Evolutionary conservation across 1,140 invertebrate genomes (phyloP).

Genomic region (Ladona fulva): DNA sequence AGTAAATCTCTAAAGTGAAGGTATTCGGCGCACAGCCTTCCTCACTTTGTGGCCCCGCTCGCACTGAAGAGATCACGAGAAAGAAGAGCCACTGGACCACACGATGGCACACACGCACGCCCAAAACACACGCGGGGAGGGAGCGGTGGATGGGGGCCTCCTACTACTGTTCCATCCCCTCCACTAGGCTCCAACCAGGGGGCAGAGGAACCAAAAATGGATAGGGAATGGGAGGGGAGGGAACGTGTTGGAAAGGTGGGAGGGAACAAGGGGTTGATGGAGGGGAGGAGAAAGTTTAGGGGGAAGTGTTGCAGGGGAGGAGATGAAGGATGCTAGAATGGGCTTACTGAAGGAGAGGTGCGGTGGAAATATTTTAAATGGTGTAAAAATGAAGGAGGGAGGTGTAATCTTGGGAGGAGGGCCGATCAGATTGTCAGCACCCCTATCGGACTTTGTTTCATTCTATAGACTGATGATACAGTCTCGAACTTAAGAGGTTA

Average conservation of each 20-base stretch:
- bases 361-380: background rate
- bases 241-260: background rate
- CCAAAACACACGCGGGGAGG: background rate
- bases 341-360: background rate
- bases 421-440: no score
- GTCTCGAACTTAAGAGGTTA: no score
- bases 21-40: background rate
- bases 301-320: background rate
- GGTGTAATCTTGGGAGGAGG: no score
- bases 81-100: background rate
- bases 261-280: background rate
- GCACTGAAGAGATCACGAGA: background rate
- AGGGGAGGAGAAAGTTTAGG: background rate
- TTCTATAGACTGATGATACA: no score
- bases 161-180: background rate
- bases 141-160: background rate
- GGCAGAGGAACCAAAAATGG: conserved; percentile 3
- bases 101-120: background rate
- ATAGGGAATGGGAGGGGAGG: background rate
- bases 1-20: background rate
- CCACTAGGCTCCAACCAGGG: background rate
- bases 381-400: no score
- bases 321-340: background rate
- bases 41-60: background rate
- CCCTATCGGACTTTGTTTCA: no score